Conservation (phyloP, 2,888 invertebrate species). For the Drosophila aldrichi region DNA sequence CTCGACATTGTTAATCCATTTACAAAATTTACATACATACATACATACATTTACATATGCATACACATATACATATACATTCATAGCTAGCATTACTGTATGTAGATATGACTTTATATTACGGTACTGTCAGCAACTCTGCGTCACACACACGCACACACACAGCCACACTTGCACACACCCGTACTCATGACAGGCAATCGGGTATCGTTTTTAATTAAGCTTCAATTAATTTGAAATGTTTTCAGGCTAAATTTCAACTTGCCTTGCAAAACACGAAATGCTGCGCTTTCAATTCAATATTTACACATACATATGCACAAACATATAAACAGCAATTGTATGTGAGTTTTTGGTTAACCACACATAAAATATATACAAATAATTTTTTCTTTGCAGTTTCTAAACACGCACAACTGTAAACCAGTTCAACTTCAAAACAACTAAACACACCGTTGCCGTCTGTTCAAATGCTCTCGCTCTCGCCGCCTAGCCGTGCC, state of each 20-base stretch:
- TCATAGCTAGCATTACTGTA: background rate
- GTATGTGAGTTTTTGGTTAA: slow-evolving; percentile 14
- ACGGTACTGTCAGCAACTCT: slow-evolving; percentile 19
- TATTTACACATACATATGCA: slow-evolving; percentile 21
- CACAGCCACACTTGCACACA: background rate
- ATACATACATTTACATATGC: background rate
- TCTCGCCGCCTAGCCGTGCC: slow-evolving; percentile 11
- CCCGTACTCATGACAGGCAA: slow-evolving; percentile 6
- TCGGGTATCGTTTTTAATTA: slow-evolving; percentile 46
- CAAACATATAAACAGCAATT: background rate
- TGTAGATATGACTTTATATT: slow-evolving; percentile 1
- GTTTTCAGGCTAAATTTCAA: slow-evolving; percentile 17
- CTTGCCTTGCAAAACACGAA: slow-evolving; percentile 47
- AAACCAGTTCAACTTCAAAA: slow-evolving; percentile 82
- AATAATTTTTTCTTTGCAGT: slow-evolving; percentile 34
- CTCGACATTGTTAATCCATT: slow-evolving; percentile 1
- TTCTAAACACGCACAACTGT: slow-evolving; percentile 74
- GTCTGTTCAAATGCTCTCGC: slow-evolving; percentile 15
- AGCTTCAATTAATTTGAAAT: slow-evolving; percentile 52
- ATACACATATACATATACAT: background rate
- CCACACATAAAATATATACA: slow-evolving; percentile 28
- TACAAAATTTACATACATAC: background rate
- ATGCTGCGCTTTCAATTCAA: slow-evolving; percentile 37
- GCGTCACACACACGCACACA: slow-evolving; percentile 10
- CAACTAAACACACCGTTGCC: slow-evolving; percentile 67